Percentiles rank a stretch among this genome's conserved stretches.
phyloP scores from a whole-genome alignment of 2,113 vertebrate species.

The Prolemur simus region DNA sequence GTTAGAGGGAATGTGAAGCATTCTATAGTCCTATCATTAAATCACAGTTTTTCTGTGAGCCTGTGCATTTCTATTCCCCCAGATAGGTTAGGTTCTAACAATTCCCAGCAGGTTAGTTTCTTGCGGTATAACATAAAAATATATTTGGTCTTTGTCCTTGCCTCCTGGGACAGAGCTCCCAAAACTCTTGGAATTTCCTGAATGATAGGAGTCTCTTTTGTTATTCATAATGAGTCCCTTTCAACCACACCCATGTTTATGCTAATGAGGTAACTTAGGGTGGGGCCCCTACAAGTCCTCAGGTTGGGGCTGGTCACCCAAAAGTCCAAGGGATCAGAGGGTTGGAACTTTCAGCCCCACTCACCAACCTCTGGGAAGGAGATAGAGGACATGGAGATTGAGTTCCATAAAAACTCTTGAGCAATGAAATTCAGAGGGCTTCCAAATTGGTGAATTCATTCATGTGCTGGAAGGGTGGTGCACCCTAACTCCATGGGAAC shows the following conservation, averaged over 20 bases:
- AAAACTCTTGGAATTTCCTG: not conserved
- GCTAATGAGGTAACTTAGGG: not conserved
- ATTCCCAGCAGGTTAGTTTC: not conserved
- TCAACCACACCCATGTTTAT: not conserved
- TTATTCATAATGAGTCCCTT: not conserved
- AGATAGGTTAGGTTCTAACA: not conserved
- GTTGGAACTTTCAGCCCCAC: not conserved
- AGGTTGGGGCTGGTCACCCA: not conserved
- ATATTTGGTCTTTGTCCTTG: not conserved
- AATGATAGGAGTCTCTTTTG: not conserved
- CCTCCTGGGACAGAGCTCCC: not conserved
- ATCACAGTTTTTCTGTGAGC: not conserved
- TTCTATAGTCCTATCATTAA: not conserved
- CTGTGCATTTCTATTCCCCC: not conserved
- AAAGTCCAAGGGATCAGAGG: not conserved
- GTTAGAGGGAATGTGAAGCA: not conserved
- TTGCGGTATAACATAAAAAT: not conserved
- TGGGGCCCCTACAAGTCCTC: not conserved
- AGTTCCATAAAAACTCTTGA: not conserved
- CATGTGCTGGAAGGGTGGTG: not conserved
- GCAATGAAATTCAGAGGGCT: not conserved
- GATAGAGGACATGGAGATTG: not conserved
- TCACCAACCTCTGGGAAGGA: not conserved
- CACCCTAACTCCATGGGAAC: not conserved
- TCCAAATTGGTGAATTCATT: not conserved